Evolutionary conservation across 2,888 invertebrate species (phyloP).

Genomic region (Drosophila pseudotakahashii): DNA sequence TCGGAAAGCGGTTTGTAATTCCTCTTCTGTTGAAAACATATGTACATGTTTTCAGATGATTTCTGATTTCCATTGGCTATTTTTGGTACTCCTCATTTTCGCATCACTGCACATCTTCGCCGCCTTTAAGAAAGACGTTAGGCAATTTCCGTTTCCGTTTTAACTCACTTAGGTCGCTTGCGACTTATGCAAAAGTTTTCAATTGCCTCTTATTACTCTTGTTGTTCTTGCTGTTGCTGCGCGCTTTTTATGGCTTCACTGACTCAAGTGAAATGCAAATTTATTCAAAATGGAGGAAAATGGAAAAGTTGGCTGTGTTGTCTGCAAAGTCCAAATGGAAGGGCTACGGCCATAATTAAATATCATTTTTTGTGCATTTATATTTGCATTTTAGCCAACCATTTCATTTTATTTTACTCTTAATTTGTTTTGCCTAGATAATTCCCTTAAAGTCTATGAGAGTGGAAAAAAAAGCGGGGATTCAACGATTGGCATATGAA

Average conservation of each 20-base stretch:
- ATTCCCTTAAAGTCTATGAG: slow-evolving; percentile 13
- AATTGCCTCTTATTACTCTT: slow-evolving; percentile 80
- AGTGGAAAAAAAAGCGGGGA: background rate
- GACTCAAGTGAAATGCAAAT: slow-evolving; percentile 79
- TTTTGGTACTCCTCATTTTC: background rate
- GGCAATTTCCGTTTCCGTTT: slow-evolving; percentile 47
- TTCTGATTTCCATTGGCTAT: background rate
- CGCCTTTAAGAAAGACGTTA: slow-evolving; percentile 22
- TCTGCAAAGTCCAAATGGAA: slow-evolving; percentile 49
- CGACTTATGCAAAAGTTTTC: slow-evolving; percentile 80
- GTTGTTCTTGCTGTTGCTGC: slow-evolving; percentile 56
- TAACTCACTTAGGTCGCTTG: slow-evolving; percentile 66
- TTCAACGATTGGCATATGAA: background rate
- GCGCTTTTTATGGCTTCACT: slow-evolving; percentile 22
- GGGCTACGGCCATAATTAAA: slow-evolving; percentile 73
- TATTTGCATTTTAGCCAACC: slow-evolving; percentile 76
- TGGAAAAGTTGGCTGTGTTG: slow-evolving; percentile 50
- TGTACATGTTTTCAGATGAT: too few species aligned
- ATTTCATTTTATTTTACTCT: slow-evolving; percentile 64
- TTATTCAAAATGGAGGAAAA: slow-evolving; percentile 75
- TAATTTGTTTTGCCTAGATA: slow-evolving; percentile 45
- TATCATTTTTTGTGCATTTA: slow-evolving; percentile 72
- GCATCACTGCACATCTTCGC: background rate
- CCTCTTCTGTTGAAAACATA: too few species aligned
- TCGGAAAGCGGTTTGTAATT: too few species aligned